phyloP scores from a whole-genome alignment of 2,797 vertebrate genomes.

The Melanotaenia nigrans region DNA sequence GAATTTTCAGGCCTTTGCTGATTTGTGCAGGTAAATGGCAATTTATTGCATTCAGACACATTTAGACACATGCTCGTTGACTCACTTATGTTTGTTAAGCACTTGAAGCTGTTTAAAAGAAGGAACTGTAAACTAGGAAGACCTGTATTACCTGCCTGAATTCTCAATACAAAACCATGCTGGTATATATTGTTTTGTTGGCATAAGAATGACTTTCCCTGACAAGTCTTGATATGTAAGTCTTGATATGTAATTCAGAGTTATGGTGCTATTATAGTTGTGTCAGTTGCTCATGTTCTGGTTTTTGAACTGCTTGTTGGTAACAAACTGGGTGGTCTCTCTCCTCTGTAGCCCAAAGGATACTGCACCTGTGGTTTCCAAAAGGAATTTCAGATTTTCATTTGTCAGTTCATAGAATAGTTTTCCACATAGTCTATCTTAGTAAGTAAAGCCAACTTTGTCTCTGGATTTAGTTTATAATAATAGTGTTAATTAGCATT shows the following conservation, averaged over 20 bases:
- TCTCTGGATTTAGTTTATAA: not conserved
- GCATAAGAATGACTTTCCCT: not conserved
- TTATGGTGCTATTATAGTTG: too few relatives aligned
- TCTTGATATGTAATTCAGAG: not conserved
- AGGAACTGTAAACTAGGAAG: not conserved
- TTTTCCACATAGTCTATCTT: not conserved
- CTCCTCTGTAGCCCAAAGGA: not conserved
- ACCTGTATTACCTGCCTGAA: not conserved
- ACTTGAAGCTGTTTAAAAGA: slow-evolving; percentile 11
- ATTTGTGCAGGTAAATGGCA: slow-evolving; percentile 91
- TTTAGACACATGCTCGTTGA: not conserved
- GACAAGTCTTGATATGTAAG: too few relatives aligned
- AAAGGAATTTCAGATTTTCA: not conserved
- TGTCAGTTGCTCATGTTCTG: not conserved
- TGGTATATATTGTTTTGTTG: not conserved
- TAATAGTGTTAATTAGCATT: too few relatives aligned
- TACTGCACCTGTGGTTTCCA: not conserved
- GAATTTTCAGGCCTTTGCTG: slow-evolving; percentile 96
- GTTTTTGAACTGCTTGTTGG: not conserved
- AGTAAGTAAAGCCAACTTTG: not conserved
- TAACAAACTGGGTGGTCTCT: not conserved
- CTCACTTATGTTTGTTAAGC: not conserved
- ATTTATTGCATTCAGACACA: not conserved
- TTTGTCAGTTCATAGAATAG: not conserved
- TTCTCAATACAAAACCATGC: not conserved